Conservation (phyloP, 2,113 vertebrate genomes). For the Monarcha castaneiventris region DNA sequence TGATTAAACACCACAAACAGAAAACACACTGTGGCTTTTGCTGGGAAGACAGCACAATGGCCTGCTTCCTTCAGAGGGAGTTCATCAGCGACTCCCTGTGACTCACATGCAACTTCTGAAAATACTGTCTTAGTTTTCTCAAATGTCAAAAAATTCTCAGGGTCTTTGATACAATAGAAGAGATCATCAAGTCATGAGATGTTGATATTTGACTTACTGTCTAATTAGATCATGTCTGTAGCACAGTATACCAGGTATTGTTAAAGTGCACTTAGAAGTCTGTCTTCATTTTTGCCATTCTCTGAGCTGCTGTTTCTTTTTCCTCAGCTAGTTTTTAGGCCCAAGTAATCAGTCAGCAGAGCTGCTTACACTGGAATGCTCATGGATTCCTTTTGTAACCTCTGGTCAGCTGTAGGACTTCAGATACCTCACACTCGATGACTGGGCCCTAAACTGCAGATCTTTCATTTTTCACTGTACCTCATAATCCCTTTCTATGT, state of each 20-base stretch:
- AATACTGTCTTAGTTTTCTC: neutral
- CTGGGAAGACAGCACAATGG: neutral
- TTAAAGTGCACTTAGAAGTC: neutral
- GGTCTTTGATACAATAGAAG: neutral
- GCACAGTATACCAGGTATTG: neutral
- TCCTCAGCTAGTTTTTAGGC: neutral
- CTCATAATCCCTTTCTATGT: neutral
- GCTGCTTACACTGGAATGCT: neutral
- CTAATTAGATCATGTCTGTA: neutral
- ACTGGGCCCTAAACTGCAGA: neutral
- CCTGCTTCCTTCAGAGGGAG: neutral
- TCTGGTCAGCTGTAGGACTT: neutral
- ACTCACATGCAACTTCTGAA: neutral
- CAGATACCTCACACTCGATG: neutral
- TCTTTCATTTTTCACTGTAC: neutral
- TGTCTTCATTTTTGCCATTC: accelerated
- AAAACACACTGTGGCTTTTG: neutral
- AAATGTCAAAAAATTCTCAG: neutral
- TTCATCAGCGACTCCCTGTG: neutral
- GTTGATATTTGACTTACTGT: neutral
- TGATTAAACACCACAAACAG: neutral
- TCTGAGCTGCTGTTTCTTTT: neutral
- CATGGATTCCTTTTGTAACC: neutral
- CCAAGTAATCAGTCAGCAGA: neutral
- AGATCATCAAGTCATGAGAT: neutral